Conservation (phyloP, 2,113 vertebrate species). For the Mustelus asterias region DNA sequence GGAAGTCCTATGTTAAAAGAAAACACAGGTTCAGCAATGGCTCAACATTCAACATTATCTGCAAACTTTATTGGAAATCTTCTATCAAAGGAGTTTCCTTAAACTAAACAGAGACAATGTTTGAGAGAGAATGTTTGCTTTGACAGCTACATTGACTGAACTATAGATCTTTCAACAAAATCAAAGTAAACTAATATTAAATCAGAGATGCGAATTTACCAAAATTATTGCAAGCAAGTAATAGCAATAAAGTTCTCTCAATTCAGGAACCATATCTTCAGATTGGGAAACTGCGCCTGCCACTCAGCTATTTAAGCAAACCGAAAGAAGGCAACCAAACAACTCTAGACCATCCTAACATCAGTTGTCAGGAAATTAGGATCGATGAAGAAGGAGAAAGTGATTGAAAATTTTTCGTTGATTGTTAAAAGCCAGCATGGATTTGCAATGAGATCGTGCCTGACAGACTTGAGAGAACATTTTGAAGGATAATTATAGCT, state of each 20-base stretch:
- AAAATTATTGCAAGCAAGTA: background rate
- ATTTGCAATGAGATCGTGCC: background rate
- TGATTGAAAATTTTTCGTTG: background rate
- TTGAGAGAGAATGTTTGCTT: background rate
- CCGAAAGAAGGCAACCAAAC: background rate
- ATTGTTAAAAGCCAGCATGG: background rate
- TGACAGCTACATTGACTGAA: background rate
- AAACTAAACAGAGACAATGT: background rate
- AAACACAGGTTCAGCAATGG: background rate
- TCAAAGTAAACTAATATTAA: background rate
- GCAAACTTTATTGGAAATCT: background rate
- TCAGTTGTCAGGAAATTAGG: background rate
- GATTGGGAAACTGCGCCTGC: background rate
- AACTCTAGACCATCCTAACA: background rate
- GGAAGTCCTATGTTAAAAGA: slow-evolving; percentile 67
- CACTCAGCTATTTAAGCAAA: background rate
- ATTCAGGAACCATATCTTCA: background rate
- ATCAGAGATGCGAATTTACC: background rate
- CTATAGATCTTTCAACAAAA: background rate
- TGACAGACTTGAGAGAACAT: background rate
- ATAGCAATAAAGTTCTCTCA: background rate
- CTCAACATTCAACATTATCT: background rate
- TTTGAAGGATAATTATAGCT: background rate
- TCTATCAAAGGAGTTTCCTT: background rate
- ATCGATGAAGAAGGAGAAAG: background rate